Base-by-base conservation (phyloP, 92 coral and sea anemone species). In the Umimayanthus chanpuru region DNA sequence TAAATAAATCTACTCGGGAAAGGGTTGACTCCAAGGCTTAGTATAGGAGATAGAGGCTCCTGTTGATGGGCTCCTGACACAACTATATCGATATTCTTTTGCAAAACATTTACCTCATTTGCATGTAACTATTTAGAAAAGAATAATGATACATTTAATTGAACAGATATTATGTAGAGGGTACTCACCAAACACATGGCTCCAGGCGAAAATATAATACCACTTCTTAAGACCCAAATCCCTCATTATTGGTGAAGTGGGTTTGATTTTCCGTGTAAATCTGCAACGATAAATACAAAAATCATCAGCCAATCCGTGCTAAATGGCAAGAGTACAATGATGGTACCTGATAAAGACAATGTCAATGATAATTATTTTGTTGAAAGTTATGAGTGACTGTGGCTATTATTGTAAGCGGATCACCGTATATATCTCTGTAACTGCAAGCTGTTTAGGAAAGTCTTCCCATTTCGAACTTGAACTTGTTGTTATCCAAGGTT, bases 141-240 rank as follows among this genome's bases (percentile, higher is more conserved):
- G 12, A 53, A 32, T 32, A 2, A 32, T 53, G 14, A 1, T 53
- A 53, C 2, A 53, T 12, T 0, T 53, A 12, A 3, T 61, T 61
- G 1, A 20, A 21, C 6, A 6, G 7, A 61, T 25, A 61, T 61
- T 20, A 18, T 4, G 4, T 18, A 53, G 20, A 4, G 0, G 1
- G 26, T 0, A 53, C 68, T 82, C 23, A 64, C 56, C 78, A 28
- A 50, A 94, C 92, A 91, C 93, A 53, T 77, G 49, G 25, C 95
- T 75, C 98, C 98, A 94, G 9, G 98, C 98, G 80, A 94, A 94
- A 44, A 94, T 93, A 53, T 93, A 92, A 70, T 90, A 94, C 94
- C 94, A 88, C 39, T 89, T 88, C 26, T 76, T 89, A 12, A 41
- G 78, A 25, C 65, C 85, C 6, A 94, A 81, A 68, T 94, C 87